A percentile compares a stretch with the other conserved stretches of the same genome.
Conservation (phyloP, 2,797 vertebrate species). For the Scarus forsteni region DNA sequence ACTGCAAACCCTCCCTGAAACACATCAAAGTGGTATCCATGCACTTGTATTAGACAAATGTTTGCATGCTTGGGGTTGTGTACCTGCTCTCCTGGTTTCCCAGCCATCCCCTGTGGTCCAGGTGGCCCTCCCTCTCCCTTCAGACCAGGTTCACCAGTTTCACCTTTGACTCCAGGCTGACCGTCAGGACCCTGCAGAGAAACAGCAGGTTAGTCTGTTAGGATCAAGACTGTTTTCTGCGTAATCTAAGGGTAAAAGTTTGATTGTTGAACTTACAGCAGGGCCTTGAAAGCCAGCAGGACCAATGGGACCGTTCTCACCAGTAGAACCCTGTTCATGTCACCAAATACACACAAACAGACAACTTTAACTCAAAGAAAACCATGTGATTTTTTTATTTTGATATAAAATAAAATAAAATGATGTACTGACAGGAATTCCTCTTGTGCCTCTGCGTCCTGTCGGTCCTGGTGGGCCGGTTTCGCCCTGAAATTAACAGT, state of each 20-base stretch:
- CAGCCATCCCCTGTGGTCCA: constrained; percentile 93
- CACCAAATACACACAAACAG: constrained; percentile 13
- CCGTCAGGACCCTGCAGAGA: constrained; percentile 90
- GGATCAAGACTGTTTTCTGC: neutral
- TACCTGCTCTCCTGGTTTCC: constrained; percentile 91
- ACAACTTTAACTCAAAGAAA: neutral
- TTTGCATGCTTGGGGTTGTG: neutral
- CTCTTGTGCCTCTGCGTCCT: constrained; percentile 93
- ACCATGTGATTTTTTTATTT: neutral
- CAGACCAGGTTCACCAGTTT: constrained; percentile 90
- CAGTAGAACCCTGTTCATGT: constrained; percentile 89
- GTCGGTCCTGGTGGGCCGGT: constrained; percentile 90
- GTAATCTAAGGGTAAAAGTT: neutral
- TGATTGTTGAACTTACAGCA: constrained; percentile 81
- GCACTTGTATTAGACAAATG: neutral
- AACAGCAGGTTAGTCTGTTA: neutral
- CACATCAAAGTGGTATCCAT: neutral
- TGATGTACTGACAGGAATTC: constrained; percentile 88
- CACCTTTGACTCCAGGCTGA: constrained; percentile 95
- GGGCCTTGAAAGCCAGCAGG: constrained; percentile 93
- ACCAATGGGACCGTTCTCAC: constrained; percentile 92
- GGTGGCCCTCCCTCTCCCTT: constrained; percentile 93
- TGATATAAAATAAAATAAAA: neutral
- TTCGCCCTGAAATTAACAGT: constrained; percentile 88
- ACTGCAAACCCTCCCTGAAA: no score